Base-by-base conservation (phyloP, 2,113 vertebrate genomes). In the Lipophrys pholis region DNA sequence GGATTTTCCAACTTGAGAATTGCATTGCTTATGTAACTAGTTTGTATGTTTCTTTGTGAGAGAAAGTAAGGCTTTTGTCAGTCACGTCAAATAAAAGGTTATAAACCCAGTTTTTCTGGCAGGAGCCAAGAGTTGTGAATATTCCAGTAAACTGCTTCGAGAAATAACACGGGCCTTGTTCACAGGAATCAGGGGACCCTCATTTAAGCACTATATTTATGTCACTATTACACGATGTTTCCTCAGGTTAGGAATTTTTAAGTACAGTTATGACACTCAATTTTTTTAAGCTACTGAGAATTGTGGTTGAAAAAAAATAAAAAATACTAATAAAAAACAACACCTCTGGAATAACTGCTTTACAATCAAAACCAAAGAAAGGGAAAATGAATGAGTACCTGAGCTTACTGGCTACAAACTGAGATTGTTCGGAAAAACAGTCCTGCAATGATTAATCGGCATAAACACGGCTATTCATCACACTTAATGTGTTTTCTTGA, bases 401-500 rank as follows among this genome's bases (percentile, higher is more conserved):
- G 21, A 30, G 21, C 21, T 30, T 2, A 30, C 2, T 30, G 21
- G 21, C 21, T 16, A 54, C n/a, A 52, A 54, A 55, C 11, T 35
- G 41, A 61, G 36, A 63, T 80, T 64, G 70, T 75, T 48, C 78
- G 68, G 72, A 59, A 76, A 79, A 63, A 50, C 46, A 49, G 21
- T 38, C 40, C 35, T 51, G 42, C 17, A 50, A 58, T 79, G 61
- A 88, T 79, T 80, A 71, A 83, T 70, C 63, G 48, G 64, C 17
- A 36, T 61, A 67, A 79, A 85, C 38, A 21, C 7, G 48, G 41
- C 65, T 54, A 75, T 87, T 72, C 53, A 78, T 80, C 84, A 83
- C 16, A 68, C n/a, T 48, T 45, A 75, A 82, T 83, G 56, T 77
- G 76, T 63, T 82, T 56, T 60, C 62, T 69, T 76, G 78, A 54